phyloP scores from a whole-genome alignment of 2,113 vertebrate species.

The Hydrolagus affinis region DNA sequence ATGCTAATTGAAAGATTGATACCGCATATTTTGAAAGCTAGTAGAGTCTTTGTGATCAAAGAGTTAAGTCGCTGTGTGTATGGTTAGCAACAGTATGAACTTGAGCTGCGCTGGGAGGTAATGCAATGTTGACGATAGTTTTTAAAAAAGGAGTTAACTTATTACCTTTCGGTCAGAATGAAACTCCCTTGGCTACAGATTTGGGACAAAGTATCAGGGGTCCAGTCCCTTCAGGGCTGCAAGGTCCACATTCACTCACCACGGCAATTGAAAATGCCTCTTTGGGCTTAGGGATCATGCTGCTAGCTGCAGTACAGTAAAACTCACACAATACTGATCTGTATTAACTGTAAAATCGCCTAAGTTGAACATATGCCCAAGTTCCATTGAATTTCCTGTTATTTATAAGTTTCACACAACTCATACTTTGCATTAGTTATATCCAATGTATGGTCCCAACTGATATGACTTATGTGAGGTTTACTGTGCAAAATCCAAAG shows the following conservation, averaged over 20 bases:
- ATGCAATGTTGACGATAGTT: background rate
- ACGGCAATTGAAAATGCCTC: background rate
- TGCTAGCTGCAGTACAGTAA: no score
- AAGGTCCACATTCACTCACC: background rate
- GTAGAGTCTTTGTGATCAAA: background rate
- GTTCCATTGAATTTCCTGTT: no score
- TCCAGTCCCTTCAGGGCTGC: background rate
- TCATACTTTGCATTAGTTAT: no score
- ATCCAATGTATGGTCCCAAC: no score
- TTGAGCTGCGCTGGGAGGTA: background rate
- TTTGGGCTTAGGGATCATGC: background rate
- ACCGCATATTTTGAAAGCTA: background rate
- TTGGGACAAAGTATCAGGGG: background rate
- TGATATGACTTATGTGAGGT: no score
- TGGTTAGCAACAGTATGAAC: background rate
- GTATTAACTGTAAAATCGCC: no score
- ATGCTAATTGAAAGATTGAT: background rate
- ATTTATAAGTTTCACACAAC: no score
- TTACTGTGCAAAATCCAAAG: background rate
- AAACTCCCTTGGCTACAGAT: constrained; percentile 16
- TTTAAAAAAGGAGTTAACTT: background rate
- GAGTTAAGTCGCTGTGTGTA: background rate
- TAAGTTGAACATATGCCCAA: no score
- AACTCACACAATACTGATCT: no score
- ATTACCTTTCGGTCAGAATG: background rate